A percentile compares a stretch with the other conserved stretches of the same genome.
phyloP scores from a whole-genome alignment of 1,140 invertebrate genomes.

The Leucophenga varia region DNA sequence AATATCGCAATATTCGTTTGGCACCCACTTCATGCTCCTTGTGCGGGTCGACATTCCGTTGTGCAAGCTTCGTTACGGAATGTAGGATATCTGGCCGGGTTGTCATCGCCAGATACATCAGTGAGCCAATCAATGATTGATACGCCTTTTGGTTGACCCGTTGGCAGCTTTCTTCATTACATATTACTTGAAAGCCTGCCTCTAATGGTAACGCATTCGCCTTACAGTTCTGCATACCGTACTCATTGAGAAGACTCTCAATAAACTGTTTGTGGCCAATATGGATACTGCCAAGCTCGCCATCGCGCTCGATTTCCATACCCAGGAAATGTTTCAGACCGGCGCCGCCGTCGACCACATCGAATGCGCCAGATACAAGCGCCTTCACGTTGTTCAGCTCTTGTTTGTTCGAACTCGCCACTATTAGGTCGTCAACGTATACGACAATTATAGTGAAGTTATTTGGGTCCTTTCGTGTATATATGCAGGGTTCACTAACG shows the following conservation, averaged over 20 bases:
- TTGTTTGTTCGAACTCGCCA: slow-evolving; percentile 7
- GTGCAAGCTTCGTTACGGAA: slow-evolving; percentile 8
- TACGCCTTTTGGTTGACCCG: slow-evolving; percentile 5
- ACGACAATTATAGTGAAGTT: slow-evolving; percentile 2
- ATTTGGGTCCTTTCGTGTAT: slow-evolving; percentile 18
- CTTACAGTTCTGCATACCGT: slow-evolving; percentile 9
- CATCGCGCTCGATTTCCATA: slow-evolving; percentile 32
- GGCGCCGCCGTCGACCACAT: slow-evolving; percentile 24
- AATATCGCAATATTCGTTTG: slow-evolving; percentile 10
- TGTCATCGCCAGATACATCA: slow-evolving; percentile 12
- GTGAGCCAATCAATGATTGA: slow-evolving; percentile 9
- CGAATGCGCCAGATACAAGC: slow-evolving; percentile 19
- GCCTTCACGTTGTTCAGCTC: slow-evolving; percentile 4
- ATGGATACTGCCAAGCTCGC: slow-evolving; percentile 4
- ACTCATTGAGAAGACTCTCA: slow-evolving; percentile 11
- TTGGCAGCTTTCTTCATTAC: neutral
- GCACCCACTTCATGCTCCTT: slow-evolving; percentile 4
- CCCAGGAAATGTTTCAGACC: slow-evolving; percentile 33
- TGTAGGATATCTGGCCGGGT: slow-evolving; percentile 13
- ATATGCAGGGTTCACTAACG: slow-evolving; percentile 53
- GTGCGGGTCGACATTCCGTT: slow-evolving; percentile 2
- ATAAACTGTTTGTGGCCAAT: slow-evolving; percentile 14
- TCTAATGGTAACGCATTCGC: slow-evolving; percentile 4
- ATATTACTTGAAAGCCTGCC: slow-evolving; percentile 6
- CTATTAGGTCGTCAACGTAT: slow-evolving; percentile 10